Evolutionary conservation across 1,140 invertebrate genomes (phyloP).

Genomic region (Calephelis nemesis): DNA sequence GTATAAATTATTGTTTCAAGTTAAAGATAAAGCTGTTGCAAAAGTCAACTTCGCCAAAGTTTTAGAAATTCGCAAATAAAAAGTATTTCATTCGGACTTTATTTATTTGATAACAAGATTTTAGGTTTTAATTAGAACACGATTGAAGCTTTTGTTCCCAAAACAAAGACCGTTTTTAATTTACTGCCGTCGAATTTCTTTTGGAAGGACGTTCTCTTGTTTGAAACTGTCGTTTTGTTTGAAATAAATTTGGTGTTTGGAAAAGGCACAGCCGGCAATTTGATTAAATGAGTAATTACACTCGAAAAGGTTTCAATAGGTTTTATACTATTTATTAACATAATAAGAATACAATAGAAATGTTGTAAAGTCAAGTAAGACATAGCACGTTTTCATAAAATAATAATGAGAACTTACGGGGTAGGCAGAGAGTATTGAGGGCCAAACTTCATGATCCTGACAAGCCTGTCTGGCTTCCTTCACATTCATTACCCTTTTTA

Average conservation of each 20-base stretch:
- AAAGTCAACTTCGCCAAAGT: background rate
- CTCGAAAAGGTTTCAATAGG: too few relatives aligned
- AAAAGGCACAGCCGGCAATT: background rate
- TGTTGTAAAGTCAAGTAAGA: too few relatives aligned
- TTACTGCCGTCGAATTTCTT: slow-evolving; percentile 16
- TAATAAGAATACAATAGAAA: too few relatives aligned
- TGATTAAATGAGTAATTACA: too few relatives aligned
- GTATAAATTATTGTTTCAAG: too few relatives aligned
- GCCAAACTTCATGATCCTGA: too few relatives aligned
- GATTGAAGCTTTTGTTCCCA: background rate
- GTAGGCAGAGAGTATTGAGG: too few relatives aligned
- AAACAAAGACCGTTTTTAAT: slow-evolving; percentile 17
- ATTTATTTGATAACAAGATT: slow-evolving; percentile 18
- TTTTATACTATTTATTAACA: too few relatives aligned
- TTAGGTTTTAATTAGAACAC: slow-evolving; percentile 12
- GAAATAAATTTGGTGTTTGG: slow-evolving; percentile 5
- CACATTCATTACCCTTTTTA: too few relatives aligned
- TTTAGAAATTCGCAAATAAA: background rate
- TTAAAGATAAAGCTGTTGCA: background rate
- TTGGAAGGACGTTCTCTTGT: slow-evolving; percentile 3
- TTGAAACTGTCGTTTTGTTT: slow-evolving; percentile 8
- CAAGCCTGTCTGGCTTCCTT: too few relatives aligned
- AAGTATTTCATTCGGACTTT: background rate
- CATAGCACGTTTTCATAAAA: too few relatives aligned
- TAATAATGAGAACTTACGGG: too few relatives aligned